Evolutionary conservation across 2,888 invertebrate genomes (phyloP).

Genomic region (Andrena bicolor): DNA sequence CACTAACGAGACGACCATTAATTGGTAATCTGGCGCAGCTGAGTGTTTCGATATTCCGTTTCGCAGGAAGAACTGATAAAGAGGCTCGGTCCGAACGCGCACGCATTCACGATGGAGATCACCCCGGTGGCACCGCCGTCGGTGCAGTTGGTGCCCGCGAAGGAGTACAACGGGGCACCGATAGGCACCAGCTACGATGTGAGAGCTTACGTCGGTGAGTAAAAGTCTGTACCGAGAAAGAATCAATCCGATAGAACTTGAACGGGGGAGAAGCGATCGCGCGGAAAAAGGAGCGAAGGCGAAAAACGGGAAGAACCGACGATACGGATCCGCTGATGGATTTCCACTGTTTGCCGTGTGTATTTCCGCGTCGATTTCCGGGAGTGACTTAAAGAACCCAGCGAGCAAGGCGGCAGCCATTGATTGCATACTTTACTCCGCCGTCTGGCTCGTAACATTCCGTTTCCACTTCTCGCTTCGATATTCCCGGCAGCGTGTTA

Average conservation of each 20-base stretch:
- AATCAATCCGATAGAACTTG: slow-evolving; percentile 1
- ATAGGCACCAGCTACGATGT: slow-evolving; percentile 97
- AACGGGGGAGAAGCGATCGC: background rate
- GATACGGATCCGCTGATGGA: background rate
- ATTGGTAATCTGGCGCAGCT: background rate
- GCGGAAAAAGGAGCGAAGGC: background rate
- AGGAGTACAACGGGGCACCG: slow-evolving; percentile 95
- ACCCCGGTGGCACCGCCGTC: slow-evolving; percentile 95
- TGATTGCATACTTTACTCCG: slow-evolving; percentile 3
- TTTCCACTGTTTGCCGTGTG: background rate
- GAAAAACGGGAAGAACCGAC: background rate
- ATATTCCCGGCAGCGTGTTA: background rate
- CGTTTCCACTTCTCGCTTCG: background rate
- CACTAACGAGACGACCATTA: background rate
- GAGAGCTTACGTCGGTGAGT: slow-evolving; percentile 92
- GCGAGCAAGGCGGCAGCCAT: background rate
- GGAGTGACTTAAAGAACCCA: background rate
- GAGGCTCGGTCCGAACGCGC: slow-evolving; percentile 92
- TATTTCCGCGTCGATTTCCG: background rate
- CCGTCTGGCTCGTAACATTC: background rate
- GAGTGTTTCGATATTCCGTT: slow-evolving; percentile 69
- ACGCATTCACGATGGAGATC: slow-evolving; percentile 93
- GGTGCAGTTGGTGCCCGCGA: slow-evolving; percentile 95
- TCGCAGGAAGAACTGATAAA: slow-evolving; percentile 92
- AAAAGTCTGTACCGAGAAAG: slow-evolving; percentile 5